These are phyloP conservation scores for Apeira syringaria DNA, from an alignment of 2,888 invertebrate species.

Conservation along the genomic window DNA sequence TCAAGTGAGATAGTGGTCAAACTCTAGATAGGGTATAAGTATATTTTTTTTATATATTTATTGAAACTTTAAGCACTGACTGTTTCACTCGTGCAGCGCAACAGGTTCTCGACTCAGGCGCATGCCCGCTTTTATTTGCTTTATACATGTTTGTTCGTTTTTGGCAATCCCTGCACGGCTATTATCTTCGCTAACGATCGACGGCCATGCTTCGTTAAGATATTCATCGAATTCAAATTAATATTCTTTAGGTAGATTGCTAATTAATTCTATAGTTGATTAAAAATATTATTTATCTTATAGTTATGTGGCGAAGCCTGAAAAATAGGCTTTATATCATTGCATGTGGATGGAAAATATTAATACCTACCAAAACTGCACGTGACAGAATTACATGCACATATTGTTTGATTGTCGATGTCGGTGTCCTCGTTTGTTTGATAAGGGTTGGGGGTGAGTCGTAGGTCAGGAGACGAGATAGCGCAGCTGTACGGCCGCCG, in stretches of 20 bases:
- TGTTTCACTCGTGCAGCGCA: constrained; percentile 36
- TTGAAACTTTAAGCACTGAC: constrained; percentile 2
- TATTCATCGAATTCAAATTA: constrained; percentile 70
- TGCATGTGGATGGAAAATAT: too few relatives aligned
- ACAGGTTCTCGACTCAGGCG: constrained; percentile 65
- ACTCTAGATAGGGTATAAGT: too few relatives aligned
- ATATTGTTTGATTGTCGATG: constrained; percentile 37
- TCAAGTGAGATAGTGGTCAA: too few relatives aligned
- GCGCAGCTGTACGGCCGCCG: constrained; percentile 64
- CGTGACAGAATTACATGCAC: constrained; percentile 40
- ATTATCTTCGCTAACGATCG: constrained; percentile 79
- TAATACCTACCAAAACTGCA: not conserved
- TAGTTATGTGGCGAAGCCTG: too few relatives aligned
- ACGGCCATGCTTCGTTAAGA: constrained; percentile 68
- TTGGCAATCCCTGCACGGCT: constrained; percentile 68
- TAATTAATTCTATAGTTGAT: constrained; percentile 61
- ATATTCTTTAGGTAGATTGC: constrained; percentile 61
- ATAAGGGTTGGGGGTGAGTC: constrained; percentile 72
- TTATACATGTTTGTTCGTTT: constrained; percentile 76
- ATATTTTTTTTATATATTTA: not conserved
- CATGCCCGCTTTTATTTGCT: constrained; percentile 78
- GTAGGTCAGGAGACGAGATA: constrained; percentile 73
- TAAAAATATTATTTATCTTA: constrained; percentile 47
- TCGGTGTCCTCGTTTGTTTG: constrained; percentile 74
- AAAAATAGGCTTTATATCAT: too few relatives aligned